Evolutionary conservation across 2,797 vertebrate genomes (phyloP).

Genomic region (Cetoscarus ocellatus): DNA sequence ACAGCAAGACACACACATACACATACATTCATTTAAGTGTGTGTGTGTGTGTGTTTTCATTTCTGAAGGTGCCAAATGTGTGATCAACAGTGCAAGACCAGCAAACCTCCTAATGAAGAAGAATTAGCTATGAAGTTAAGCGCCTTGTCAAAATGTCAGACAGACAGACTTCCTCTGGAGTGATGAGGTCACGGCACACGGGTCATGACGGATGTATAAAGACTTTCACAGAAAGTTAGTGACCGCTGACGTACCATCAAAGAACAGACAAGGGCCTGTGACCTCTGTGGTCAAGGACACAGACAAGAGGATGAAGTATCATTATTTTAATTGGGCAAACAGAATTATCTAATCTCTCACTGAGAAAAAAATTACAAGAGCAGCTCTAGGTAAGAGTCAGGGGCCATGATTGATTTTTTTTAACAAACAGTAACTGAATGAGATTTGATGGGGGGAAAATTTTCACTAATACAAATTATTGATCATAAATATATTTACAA

Average conservation of each 20-base stretch:
- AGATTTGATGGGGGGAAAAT: background rate
- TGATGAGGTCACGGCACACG: constrained; percentile 67
- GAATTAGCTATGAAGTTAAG: constrained; percentile 58
- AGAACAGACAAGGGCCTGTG: constrained; percentile 58
- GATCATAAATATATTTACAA: background rate
- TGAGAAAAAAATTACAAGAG: constrained; percentile 20
- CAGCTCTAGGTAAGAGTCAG: constrained; percentile 24
- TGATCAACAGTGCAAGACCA: constrained; percentile 84
- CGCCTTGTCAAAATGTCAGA: constrained; percentile 55
- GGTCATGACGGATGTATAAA: constrained; percentile 63
- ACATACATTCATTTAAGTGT: background rate
- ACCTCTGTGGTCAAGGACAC: constrained; percentile 59
- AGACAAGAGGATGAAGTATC: constrained; percentile 62
- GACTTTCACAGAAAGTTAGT: constrained; percentile 66
- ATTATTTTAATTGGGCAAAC: constrained; percentile 75
- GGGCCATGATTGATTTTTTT: constrained; percentile 21
- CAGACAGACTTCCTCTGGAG: constrained; percentile 58
- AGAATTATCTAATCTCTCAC: constrained; percentile 17
- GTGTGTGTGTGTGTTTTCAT: constrained; percentile 23
- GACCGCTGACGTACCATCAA: constrained; percentile 72
- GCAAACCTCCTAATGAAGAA: constrained; percentile 76
- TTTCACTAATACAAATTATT: background rate
- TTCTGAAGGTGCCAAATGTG: constrained; percentile 62
- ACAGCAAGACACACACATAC: constrained; percentile 28
- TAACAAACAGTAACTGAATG: constrained; percentile 22